A percentile compares a stretch with the other conserved stretches of the same genome.
These are phyloP conservation scores for Dicerorhinus sumatrensis DNA, from an alignment of 2,113 vertebrate genomes.

Conservation along the genomic window DNA sequence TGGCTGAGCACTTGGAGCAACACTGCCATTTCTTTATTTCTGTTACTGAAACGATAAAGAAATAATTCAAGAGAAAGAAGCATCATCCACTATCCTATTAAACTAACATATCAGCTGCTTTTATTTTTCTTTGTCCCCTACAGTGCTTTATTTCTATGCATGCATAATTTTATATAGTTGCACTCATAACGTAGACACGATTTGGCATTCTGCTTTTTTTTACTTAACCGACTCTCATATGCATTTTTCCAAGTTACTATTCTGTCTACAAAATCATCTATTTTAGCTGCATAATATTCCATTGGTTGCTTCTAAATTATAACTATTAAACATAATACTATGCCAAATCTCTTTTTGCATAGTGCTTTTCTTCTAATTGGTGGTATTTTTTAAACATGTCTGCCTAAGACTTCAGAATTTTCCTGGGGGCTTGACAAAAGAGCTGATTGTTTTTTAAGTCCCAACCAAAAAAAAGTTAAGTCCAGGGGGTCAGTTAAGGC, in stretches of 20 bases:
- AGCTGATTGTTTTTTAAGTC: background rate
- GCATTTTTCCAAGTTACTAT: slow-evolving; percentile 13
- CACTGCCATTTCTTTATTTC: background rate
- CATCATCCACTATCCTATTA: background rate
- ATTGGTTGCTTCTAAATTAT: slow-evolving; percentile 20
- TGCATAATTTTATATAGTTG: slow-evolving; percentile 34
- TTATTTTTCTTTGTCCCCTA: slow-evolving; percentile 8
- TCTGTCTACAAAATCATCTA: background rate
- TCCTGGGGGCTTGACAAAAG: background rate
- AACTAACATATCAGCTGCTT: background rate
- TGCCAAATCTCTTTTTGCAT: background rate
- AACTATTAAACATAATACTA: background rate
- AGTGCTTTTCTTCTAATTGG: background rate
- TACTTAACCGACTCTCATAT: background rate
- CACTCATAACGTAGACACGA: background rate
- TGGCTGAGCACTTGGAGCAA: background rate
- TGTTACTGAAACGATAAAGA: slow-evolving; percentile 7
- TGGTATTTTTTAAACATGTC: background rate
- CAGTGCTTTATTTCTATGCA: background rate
- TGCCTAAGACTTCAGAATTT: slow-evolving; percentile 27
- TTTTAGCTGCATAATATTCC: slow-evolving; percentile 47
- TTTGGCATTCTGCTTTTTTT: background rate
- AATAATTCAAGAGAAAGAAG: slow-evolving; percentile 46
- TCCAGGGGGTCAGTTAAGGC: background rate
- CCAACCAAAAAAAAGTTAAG: background rate